Evolutionary conservation across 1,140 invertebrate species (phyloP).

Genomic region (Meloidogyne hapla): DNA sequence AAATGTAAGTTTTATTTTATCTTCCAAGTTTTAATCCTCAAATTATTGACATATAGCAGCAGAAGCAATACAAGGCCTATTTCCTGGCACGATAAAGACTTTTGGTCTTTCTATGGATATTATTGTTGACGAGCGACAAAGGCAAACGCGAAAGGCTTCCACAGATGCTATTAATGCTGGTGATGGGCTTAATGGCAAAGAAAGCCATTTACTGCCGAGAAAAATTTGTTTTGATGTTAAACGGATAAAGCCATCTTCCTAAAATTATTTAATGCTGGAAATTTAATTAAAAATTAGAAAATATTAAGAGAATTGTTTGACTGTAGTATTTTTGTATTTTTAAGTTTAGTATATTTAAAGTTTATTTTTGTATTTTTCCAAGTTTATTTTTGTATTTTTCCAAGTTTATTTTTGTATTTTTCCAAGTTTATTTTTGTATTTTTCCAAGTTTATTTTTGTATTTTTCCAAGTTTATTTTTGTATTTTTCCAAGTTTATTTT

Average conservation of each 20-base stretch:
- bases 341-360: background rate
- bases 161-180: conserved; percentile 55
- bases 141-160: conserved; percentile 53
- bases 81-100: conserved; percentile 52
- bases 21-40: background rate
- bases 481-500: no score
- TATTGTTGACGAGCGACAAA: conserved; percentile 38
- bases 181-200: conserved; percentile 50
- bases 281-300: conserved; percentile 22
- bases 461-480: no score
- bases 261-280: conserved; percentile 9
- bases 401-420: conserved; percentile 1
- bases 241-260: conserved; percentile 52
- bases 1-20: no score
- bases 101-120: conserved; percentile 39
- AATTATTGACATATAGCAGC: conserved; percentile 43
- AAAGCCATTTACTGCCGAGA: conserved; percentile 40
- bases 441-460: no score
- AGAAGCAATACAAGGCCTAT: conserved; percentile 49
- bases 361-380: conserved; percentile 1
- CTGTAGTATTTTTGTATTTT: background rate
- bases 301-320: background rate
- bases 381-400: background rate
- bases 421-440: no score
- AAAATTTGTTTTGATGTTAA: conserved; percentile 33